Conservation (phyloP, 2,113 vertebrate genomes). For the Tragelaphus strepsiceros region DNA sequence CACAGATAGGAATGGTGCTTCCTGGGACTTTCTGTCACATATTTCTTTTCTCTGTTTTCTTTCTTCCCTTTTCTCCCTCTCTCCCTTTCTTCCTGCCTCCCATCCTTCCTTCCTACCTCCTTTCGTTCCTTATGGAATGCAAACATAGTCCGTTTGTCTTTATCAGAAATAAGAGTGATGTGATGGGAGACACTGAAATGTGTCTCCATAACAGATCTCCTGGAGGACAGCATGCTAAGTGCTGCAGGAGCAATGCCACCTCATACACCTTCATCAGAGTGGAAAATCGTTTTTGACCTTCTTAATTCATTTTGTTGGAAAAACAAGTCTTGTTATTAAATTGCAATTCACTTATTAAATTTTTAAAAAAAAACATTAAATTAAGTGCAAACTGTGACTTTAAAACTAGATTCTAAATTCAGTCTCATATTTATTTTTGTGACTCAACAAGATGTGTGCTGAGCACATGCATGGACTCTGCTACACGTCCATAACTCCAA, state of each 20-base stretch:
- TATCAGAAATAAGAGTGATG: not conserved
- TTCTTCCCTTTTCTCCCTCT: not conserved
- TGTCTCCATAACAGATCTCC: no score
- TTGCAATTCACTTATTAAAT: not conserved
- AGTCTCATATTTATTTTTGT: not conserved
- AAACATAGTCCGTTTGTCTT: not conserved
- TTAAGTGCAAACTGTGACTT: not conserved
- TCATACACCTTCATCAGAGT: not conserved
- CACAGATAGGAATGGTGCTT: no score
- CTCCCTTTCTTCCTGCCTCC: not conserved
- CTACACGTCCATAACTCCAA: fast-evolving
- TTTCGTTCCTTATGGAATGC: not conserved
- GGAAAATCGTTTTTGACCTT: not conserved
- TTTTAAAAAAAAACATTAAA: not conserved
- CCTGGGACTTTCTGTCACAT: not conserved
- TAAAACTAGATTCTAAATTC: not conserved
- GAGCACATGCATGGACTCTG: no score
- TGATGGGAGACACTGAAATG: not conserved
- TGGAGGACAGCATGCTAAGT: fast-evolving
- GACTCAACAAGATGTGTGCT: not conserved
- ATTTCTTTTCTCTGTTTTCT: not conserved
- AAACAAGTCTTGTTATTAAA: not conserved
- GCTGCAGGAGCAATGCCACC: not conserved
- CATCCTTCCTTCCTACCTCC: no score
- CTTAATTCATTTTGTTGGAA: not conserved